phyloP scores from a whole-genome alignment of 2,888 invertebrate species.

The Andrena camellia region DNA sequence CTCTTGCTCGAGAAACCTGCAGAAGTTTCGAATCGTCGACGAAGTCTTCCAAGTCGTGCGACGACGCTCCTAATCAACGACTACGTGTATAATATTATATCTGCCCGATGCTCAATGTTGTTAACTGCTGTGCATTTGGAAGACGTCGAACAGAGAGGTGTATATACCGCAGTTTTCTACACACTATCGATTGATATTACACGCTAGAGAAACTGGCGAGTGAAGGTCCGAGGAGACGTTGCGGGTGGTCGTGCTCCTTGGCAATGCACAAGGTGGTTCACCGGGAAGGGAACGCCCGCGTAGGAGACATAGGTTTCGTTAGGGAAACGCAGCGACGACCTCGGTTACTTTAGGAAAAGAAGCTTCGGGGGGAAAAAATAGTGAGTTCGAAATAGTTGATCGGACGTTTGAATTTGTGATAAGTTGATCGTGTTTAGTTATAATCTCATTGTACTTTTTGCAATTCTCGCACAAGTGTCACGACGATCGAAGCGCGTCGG shows the following conservation, averaged over 20 bases:
- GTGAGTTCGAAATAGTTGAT: background rate
- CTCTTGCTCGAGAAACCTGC: slow-evolving; percentile 1
- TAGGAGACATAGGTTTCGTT: background rate
- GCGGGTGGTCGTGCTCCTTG: slow-evolving; percentile 4
- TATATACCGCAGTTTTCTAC: slow-evolving; percentile 61
- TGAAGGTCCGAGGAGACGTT: background rate
- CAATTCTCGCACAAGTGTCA: slow-evolving; percentile 18
- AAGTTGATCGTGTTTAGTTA: slow-evolving; percentile 45
- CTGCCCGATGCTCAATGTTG: slow-evolving; percentile 65
- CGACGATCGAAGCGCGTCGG: slow-evolving; percentile 7
- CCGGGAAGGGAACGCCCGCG: background rate
- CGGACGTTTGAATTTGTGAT: slow-evolving; percentile 32
- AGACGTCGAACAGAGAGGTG: slow-evolving; percentile 53
- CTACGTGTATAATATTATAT: slow-evolving; percentile 49
- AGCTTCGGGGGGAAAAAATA: too few relatives aligned
- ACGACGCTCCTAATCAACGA: slow-evolving; percentile 62
- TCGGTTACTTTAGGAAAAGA: too few relatives aligned
- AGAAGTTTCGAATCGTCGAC: slow-evolving; percentile 55
- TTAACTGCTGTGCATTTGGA: slow-evolving; percentile 65
- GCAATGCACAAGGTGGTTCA: slow-evolving; percentile 16
- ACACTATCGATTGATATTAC: slow-evolving; percentile 22
- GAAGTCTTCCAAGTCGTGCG: slow-evolving; percentile 68
- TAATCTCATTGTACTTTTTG: slow-evolving; percentile 30
- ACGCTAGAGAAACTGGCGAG: slow-evolving; percentile 6
- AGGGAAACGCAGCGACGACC: too few relatives aligned